Conservation (phyloP, 1,140 invertebrate species). For the Eriocheir sinensis region DNA sequence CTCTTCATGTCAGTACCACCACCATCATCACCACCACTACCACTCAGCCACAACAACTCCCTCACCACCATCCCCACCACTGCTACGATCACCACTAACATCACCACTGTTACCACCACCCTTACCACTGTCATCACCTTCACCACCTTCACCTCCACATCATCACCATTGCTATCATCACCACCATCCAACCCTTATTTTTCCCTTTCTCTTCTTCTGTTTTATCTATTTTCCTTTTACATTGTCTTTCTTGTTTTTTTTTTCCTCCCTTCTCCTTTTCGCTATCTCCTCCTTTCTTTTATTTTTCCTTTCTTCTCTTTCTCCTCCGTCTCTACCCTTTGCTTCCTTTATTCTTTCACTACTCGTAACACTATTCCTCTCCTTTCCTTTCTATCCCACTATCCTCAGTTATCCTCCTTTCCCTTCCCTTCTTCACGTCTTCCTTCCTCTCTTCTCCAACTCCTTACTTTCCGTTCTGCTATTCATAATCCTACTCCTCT, state of each 20-base stretch:
- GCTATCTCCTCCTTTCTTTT: background rate
- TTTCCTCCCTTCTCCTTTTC: no score
- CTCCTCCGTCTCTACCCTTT: background rate
- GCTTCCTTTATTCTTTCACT: background rate
- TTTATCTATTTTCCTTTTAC: no score
- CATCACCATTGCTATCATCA: no score
- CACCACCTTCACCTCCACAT: no score
- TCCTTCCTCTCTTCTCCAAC: background rate
- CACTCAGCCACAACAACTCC: background rate
- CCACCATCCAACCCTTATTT: background rate
- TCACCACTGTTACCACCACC: background rate
- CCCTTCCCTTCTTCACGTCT: background rate
- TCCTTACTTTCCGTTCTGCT: background rate
- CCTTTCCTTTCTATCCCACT: background rate
- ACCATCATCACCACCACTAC: background rate
- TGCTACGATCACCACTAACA: background rate
- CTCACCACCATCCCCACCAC: no score
- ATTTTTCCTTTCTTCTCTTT: background rate
- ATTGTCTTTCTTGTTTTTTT: no score
- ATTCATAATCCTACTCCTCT: background rate
- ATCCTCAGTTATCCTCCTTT: background rate
- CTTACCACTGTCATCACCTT: background rate
- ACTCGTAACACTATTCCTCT: background rate
- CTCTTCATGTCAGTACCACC: no score
- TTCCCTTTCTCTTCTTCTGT: background rate